A percentile compares a stretch with the other conserved stretches of the same genome.
phyloP scores from a whole-genome alignment of 2,888 invertebrate species.

The Metacarcinus magister region DNA sequence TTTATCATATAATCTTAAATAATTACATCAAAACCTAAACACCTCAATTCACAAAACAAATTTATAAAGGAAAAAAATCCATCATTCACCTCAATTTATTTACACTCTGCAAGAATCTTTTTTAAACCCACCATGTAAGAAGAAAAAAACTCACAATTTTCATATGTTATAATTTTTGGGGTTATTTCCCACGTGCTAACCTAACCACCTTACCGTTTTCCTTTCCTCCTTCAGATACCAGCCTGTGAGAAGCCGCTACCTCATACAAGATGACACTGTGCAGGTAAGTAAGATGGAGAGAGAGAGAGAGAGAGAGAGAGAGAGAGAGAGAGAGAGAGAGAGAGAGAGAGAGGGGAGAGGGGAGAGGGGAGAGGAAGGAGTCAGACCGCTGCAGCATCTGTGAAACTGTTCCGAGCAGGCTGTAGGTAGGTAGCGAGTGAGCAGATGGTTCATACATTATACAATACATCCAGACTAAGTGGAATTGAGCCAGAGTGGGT shows the following conservation, averaged over 20 bases:
- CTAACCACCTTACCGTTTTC: not conserved
- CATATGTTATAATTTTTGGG: not conserved
- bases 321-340: slow-evolving; percentile 11
- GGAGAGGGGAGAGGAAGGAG: not conserved
- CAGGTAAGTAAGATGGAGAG: slow-evolving; percentile 58
- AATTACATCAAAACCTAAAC: too few species aligned
- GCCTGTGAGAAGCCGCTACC: slow-evolving; percentile 69
- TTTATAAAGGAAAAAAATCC: too few species aligned
- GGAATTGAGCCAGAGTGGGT: not conserved
- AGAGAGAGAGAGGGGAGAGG: not conserved
- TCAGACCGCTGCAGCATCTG: not conserved
- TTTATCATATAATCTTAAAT: too few species aligned
- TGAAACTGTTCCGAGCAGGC: not conserved
- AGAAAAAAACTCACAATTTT: not conserved
- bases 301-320: not conserved
- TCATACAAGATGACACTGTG: slow-evolving; percentile 68
- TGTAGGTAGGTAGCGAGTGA: not conserved
- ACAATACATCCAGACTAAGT: not conserved
- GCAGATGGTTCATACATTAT: not conserved
- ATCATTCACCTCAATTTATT: too few species aligned
- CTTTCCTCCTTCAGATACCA: slow-evolving; percentile 53
- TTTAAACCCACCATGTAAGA: too few species aligned
- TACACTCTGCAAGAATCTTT: too few species aligned
- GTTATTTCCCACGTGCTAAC: not conserved
- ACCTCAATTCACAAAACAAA: too few species aligned